Conservation (phyloP, 2,797 vertebrate genomes). For the Siniperca scherzeri region DNA sequence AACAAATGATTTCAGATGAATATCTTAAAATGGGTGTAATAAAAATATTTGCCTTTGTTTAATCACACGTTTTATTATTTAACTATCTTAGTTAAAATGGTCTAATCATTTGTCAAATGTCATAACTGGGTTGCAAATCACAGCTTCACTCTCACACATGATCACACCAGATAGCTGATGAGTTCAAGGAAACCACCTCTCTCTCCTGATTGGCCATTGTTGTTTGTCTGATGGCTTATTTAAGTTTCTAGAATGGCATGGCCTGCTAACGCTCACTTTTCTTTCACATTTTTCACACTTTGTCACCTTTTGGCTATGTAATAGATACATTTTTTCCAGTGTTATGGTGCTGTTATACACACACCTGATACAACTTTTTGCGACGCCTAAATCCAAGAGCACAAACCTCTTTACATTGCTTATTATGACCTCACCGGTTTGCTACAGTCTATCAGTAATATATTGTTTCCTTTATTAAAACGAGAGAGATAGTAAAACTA, state of each 20-base stretch:
- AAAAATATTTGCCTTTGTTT: no score
- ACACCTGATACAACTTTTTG: not conserved
- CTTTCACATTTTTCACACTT: not conserved
- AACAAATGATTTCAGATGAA: no score
- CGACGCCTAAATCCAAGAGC: no score
- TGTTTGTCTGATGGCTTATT: not conserved
- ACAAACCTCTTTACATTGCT: not conserved
- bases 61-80: no score
- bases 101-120: no score
- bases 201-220: not conserved
- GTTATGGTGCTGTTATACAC: not conserved
- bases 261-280: not conserved
- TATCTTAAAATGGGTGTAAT: no score
- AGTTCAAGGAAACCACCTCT: not conserved
- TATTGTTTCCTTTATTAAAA: slow-evolving; percentile 31
- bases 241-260: not conserved
- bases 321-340: not conserved
- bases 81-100: no score
- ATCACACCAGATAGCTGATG: no score
- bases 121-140: no score
- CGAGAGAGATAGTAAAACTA: slow-evolving; percentile 6
- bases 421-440: not conserved
- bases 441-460: not conserved
- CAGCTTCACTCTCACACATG: no score
- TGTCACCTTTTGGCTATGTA: not conserved